phyloP scores from a whole-genome alignment of 2,888 invertebrate species.

The Cybosia mesomella region DNA sequence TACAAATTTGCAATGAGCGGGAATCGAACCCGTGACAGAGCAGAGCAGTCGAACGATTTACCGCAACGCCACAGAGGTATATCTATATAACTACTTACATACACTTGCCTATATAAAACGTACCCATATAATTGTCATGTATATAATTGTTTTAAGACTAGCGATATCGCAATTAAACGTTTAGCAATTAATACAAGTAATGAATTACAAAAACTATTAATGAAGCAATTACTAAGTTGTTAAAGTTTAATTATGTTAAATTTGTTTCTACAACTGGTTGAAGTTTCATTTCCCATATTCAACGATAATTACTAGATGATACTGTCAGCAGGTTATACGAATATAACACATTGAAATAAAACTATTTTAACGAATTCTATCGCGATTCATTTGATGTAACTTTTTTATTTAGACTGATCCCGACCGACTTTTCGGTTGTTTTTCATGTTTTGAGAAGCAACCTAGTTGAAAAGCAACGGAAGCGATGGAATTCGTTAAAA shows the following conservation, averaged over 20 bases:
- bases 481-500: no score
- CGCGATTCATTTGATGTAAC: no score
- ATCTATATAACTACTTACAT: no score
- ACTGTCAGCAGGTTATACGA: neutral
- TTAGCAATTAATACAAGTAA: neutral
- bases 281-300: neutral
- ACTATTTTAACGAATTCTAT: neutral
- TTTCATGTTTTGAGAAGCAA: no score
- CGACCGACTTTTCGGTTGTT: no score
- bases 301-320: neutral
- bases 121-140: constrained; percentile 1
- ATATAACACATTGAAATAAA: neutral
- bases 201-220: neutral
- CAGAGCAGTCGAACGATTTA: no score
- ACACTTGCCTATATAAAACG: neutral
- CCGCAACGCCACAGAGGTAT: no score
- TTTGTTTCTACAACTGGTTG: neutral
- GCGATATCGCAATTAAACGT: neutral
- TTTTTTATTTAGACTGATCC: no score
- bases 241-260: neutral
- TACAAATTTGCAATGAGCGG: no score
- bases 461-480: no score
- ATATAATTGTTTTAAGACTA: neutral
- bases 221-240: neutral
- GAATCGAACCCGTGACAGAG: no score